Percentiles rank a stretch among this genome's conserved stretches.
Conservation (phyloP, 2,888 invertebrate genomes). For the Sympetrum striolatum region DNA sequence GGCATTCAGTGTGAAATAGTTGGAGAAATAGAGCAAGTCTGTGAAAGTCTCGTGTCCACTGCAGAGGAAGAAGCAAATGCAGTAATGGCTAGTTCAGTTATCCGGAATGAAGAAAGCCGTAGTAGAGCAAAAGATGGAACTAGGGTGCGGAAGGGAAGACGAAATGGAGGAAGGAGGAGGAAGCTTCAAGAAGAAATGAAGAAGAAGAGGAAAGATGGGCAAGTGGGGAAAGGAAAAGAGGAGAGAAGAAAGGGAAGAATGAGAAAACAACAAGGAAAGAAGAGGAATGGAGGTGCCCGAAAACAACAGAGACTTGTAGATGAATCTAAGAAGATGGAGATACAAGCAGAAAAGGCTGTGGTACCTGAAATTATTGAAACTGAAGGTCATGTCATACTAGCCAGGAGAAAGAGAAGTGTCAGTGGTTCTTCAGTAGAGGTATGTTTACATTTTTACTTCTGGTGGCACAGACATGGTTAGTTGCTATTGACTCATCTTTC, state of each 20-base stretch:
- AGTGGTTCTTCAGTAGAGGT: neutral
- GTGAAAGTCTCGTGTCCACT: constrained; percentile 45
- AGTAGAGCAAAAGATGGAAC: constrained; percentile 33
- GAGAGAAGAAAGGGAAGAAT: constrained; percentile 6
- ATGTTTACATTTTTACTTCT: neutral
- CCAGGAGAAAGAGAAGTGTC: neutral
- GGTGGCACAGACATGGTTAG: neutral
- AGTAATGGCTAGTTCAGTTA: neutral
- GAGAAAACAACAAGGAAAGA: neutral
- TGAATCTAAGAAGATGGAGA: neutral
- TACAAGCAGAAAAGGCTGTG: neutral
- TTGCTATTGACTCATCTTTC: neutral
- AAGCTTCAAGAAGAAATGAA: constrained; percentile 51
- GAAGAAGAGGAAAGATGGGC: constrained; percentile 55
- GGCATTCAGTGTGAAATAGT: constrained; percentile 17
- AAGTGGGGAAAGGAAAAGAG: constrained; percentile 48
- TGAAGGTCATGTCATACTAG: neutral
- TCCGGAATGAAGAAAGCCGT: neutral
- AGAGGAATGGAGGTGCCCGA: neutral
- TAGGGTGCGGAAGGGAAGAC: constrained; percentile 38
- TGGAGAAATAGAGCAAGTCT: constrained; percentile 33
- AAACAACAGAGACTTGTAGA: neutral
- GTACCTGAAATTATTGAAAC: neutral
- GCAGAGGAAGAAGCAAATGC: constrained; percentile 45
- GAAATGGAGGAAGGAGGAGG: constrained; percentile 18